Conservation (phyloP, 1,140 invertebrate species). For the Cherax quadricarinatus region DNA sequence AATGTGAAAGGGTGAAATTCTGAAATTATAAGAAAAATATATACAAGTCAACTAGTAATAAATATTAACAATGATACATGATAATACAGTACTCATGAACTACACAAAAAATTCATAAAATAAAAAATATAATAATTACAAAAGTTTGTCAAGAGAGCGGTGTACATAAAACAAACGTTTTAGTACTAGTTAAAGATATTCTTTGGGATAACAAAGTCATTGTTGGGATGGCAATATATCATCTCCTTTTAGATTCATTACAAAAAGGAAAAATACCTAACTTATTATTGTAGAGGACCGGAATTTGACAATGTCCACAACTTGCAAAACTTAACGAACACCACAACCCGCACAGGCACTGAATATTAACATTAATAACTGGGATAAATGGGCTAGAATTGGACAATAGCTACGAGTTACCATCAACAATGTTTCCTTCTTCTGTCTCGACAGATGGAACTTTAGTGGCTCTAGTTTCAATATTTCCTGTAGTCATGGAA, state of each 20-base stretch:
- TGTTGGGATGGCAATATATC: conserved; percentile 57
- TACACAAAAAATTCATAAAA: neutral
- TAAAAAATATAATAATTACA: conserved; percentile 12
- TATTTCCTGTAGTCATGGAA: neutral
- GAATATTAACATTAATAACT: conserved; percentile 55
- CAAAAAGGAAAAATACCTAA: conserved; percentile 56
- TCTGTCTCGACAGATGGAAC: conserved; percentile 28
- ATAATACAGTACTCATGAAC: conserved; percentile 11
- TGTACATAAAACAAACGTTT: neutral
- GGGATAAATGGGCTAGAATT: conserved; percentile 64
- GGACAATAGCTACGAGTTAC: conserved; percentile 70
- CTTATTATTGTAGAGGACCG: conserved; percentile 28
- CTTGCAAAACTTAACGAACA: conserved; percentile 47
- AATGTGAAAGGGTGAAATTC: too few relatives aligned
- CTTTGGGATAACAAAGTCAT: conserved; percentile 32
- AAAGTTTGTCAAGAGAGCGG: conserved; percentile 36
- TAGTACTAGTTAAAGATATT: conserved; percentile 28
- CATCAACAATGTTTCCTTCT: conserved; percentile 14
- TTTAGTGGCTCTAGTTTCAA: conserved; percentile 9
- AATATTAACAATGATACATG: conserved; percentile 2
- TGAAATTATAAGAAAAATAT: too few relatives aligned
- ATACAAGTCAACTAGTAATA: neutral
- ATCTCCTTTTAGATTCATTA: conserved; percentile 65
- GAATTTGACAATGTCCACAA: conserved; percentile 37
- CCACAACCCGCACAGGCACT: conserved; percentile 61